Conservation (phyloP, 2,113 vertebrate species). For the Malaclemys terrapin region DNA sequence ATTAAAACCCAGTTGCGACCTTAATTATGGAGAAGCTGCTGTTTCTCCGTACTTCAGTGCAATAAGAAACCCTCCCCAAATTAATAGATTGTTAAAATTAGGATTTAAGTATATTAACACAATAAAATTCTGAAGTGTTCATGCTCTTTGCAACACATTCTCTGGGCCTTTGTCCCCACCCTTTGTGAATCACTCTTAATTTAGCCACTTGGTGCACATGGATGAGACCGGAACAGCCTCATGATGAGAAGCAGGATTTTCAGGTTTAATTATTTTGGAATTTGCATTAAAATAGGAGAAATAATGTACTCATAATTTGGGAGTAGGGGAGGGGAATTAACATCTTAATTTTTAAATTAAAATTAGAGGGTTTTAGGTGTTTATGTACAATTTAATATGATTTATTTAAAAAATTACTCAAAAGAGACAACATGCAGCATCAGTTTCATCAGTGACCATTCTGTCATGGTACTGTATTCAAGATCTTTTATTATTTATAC, state of each 20-base stretch:
- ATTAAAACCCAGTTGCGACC: background rate
- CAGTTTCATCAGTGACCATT: background rate
- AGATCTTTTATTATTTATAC: background rate
- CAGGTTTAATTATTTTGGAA: background rate
- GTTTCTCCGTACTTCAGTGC: background rate
- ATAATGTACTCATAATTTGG: background rate
- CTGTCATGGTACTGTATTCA: background rate
- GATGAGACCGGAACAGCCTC: constrained; percentile 5
- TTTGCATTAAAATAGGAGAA: background rate
- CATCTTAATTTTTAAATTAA: background rate
- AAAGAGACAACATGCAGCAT: background rate
- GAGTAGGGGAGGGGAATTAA: background rate
- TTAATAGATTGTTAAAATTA: background rate
- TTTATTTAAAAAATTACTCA: background rate
- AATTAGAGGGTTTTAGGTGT: background rate
- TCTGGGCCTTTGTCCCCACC: constrained; percentile 53
- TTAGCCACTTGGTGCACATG: background rate
- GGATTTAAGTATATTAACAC: background rate
- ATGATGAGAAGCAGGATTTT: background rate
- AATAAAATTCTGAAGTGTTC: background rate
- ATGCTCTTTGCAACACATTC: background rate
- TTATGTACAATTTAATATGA: background rate
- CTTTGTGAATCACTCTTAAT: constrained; percentile 43
- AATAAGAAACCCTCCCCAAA: background rate
- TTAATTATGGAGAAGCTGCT: background rate